Conservation (phyloP, 2,888 invertebrate genomes). For the Melieria picta region DNA sequence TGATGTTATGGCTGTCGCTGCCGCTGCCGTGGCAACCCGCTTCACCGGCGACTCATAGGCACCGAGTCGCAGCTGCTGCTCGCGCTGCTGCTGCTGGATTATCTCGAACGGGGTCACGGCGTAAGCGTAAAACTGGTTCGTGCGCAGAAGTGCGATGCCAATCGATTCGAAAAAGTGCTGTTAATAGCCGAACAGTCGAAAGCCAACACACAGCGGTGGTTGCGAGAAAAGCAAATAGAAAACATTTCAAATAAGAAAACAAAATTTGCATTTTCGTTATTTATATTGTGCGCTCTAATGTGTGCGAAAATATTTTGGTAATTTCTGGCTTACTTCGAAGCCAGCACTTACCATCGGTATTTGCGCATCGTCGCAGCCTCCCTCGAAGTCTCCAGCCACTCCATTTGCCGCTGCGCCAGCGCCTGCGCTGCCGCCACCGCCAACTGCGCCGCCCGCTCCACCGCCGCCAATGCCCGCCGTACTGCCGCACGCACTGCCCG, state of each 20-base stretch:
- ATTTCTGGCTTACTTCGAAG: neutral
- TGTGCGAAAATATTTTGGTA: neutral
- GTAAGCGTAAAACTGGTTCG: slow-evolving; percentile 63
- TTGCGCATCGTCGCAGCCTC: neutral
- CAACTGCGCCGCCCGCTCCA: neutral
- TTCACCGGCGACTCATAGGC: slow-evolving; percentile 20
- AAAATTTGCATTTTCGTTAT: neutral
- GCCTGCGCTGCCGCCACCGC: slow-evolving; percentile 4
- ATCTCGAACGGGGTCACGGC: slow-evolving; percentile 66
- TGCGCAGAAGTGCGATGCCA: slow-evolving; percentile 62
- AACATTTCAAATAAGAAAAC: neutral
- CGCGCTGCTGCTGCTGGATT: slow-evolving; percentile 50
- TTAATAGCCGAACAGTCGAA: slow-evolving; percentile 8
- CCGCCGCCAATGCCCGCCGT: slow-evolving; percentile 6
- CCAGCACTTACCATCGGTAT: slow-evolving; percentile 30
- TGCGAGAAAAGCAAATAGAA: neutral
- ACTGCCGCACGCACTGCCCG: neutral
- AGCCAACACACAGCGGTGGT: neutral
- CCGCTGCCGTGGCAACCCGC: slow-evolving; percentile 12
- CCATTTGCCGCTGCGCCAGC: neutral
- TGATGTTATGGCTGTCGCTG: slow-evolving; percentile 31
- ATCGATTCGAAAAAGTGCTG: slow-evolving; percentile 57
- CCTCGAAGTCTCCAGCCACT: slow-evolving; percentile 1
- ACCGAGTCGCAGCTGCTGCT: slow-evolving; percentile 19
- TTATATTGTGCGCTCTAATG: no score